phyloP scores from a whole-genome alignment of 2,888 invertebrate genomes.

The Pseudanteris insignis region DNA sequence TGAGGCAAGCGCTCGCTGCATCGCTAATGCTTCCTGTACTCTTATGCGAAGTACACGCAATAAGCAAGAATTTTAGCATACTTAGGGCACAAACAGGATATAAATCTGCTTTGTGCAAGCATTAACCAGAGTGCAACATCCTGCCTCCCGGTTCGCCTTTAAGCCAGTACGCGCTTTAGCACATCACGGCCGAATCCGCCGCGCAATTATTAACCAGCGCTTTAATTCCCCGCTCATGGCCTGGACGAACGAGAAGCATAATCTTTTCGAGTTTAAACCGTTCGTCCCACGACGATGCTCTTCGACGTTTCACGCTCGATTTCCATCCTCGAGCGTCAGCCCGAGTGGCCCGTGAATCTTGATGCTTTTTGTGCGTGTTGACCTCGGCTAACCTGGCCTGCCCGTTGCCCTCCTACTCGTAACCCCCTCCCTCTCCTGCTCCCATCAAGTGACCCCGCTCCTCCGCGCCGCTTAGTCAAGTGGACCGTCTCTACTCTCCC shows the following conservation, averaged over 20 bases:
- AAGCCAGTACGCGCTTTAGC: no score
- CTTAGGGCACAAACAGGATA: constrained; percentile 25
- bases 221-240: constrained; percentile 8
- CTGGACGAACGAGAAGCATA: neutral
- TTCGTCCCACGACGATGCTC: constrained; percentile 3
- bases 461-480: no score
- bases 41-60: no score
- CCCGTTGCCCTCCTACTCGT: neutral
- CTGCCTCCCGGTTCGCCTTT: constrained; percentile 17
- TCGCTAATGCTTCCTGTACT: no score
- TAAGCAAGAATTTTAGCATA: no score
- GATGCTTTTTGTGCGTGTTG: constrained; percentile 37
- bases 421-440: neutral
- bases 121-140: constrained; percentile 34
- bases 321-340: constrained; percentile 9
- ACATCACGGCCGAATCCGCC: constrained; percentile 18
- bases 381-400: constrained; percentile 4
- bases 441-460: no score
- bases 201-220: constrained; percentile 23
- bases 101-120: constrained; percentile 33
- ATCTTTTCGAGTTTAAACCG: constrained; percentile 2
- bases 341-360: constrained; percentile 25
- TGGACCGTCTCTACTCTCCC: no score
- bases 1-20: no score
- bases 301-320: constrained; percentile 37